phyloP scores from a whole-genome alignment of 2,113 vertebrate genomes.

The Rhinichthys klamathensis region DNA sequence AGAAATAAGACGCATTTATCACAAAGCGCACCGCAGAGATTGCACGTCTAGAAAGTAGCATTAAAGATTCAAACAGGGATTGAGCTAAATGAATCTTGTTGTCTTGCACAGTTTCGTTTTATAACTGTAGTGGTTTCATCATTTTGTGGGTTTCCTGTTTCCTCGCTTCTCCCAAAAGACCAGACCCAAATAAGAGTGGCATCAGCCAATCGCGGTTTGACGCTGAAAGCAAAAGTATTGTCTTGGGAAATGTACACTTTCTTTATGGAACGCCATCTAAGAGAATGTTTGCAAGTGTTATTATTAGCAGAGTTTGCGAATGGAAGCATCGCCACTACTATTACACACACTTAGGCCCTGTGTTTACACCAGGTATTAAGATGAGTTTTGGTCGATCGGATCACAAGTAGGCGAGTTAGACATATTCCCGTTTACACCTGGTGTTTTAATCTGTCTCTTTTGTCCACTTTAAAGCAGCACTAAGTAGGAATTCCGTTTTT shows the following conservation, averaged over 20 bases:
- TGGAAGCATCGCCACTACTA: too few relatives aligned
- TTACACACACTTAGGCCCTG: too few relatives aligned
- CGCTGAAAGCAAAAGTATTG: not conserved
- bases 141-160: not conserved
- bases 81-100: not conserved
- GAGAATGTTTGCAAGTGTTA: not conserved
- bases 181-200: constrained; percentile 9
- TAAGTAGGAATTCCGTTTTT: too few relatives aligned
- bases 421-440: too few relatives aligned
- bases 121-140: not conserved
- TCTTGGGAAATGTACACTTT: not conserved
- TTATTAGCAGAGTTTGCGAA: not conserved
- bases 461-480: too few relatives aligned
- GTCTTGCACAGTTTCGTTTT: not conserved
- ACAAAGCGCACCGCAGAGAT: not conserved
- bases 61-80: constrained; percentile 4
- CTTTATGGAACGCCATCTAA: not conserved
- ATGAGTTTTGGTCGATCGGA: too few relatives aligned
- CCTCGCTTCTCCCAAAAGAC: not conserved
- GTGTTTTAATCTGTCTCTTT: too few relatives aligned
- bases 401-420: too few relatives aligned
- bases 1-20: constrained; percentile 52
- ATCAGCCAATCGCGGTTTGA: not conserved
- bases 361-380: too few relatives aligned
- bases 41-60: not conserved